Percentiles rank a stretch among this genome's conserved stretches.
Evolutionary conservation across 2,797 vertebrate species (phyloP).

Genomic region (Poeciliopsis paucimaculata): DNA sequence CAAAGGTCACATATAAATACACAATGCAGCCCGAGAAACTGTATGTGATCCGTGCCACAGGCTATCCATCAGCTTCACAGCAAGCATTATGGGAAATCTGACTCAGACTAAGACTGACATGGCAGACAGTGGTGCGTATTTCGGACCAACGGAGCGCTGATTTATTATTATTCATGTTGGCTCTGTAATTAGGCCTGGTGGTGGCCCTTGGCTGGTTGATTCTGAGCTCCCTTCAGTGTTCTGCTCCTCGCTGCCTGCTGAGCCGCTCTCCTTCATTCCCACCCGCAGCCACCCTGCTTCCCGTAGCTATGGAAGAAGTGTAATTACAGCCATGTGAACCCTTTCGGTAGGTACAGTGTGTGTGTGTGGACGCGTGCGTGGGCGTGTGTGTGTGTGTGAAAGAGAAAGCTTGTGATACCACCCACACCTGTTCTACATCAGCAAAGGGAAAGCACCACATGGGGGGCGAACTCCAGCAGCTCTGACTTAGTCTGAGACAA

Average conservation of each 20-base stretch:
- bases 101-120: conserved; percentile 36
- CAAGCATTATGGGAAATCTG: conserved; percentile 27
- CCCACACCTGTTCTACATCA: conserved; percentile 35
- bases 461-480: conserved; percentile 10
- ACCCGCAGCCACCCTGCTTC: conserved; percentile 42
- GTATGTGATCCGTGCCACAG: conserved; percentile 7
- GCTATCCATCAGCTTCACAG: conserved; percentile 24
- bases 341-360: conserved; percentile 19
- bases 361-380: conserved; percentile 15
- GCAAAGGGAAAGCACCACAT: conserved; percentile 20
- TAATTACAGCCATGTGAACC: conserved; percentile 58
- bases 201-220: conserved; percentile 57
- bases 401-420: conserved; percentile 5
- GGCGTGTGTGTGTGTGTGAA: conserved; percentile 16
- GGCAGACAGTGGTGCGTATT: conserved; percentile 35
- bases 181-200: conserved; percentile 65
- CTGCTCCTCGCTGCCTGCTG: conserved; percentile 46
- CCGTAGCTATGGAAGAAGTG: conserved; percentile 56
- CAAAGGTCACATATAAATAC: conserved; percentile 3
- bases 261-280: conserved; percentile 42
- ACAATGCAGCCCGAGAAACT: conserved; percentile 2
- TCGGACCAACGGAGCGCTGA: conserved; percentile 36
- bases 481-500: conserved; percentile 1
- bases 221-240: conserved; percentile 33
- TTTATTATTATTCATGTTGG: conserved; percentile 59